Percentiles rank a stretch among this genome's conserved stretches.
Evolutionary conservation across 2,888 invertebrate species (phyloP).

Genomic region (Hydropsyche betteni): DNA sequence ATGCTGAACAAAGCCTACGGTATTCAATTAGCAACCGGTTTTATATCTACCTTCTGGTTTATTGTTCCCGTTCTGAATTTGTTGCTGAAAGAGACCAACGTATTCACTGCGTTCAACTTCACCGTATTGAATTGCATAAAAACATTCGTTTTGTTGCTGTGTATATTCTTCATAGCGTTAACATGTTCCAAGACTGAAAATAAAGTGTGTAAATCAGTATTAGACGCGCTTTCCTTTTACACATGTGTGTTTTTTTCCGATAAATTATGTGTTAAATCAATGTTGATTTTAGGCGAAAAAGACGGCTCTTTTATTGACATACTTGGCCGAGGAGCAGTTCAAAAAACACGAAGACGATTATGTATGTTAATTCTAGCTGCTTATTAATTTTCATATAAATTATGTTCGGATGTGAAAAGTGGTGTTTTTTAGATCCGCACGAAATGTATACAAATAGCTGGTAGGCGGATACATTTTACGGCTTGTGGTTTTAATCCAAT

Average conservation of each 20-base stretch:
- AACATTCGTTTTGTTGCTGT: not conserved
- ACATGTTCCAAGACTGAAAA: constrained; percentile 15
- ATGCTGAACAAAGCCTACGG: constrained; percentile 13
- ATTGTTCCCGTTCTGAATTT: constrained; percentile 20
- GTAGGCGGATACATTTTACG: not conserved
- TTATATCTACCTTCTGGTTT: constrained; percentile 12
- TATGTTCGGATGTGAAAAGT: not conserved
- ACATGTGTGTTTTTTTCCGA: no score
- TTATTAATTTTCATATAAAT: not conserved
- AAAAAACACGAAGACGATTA: constrained; percentile 4
- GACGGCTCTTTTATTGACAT: not conserved
- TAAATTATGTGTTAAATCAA: not conserved
- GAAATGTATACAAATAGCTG: constrained; percentile 7
- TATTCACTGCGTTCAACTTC: not conserved
- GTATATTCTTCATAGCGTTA: not conserved
- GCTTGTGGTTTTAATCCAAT: constrained; percentile 11
- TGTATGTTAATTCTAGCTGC: not conserved
- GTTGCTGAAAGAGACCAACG: not conserved
- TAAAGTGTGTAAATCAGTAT: not conserved
- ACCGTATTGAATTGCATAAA: not conserved
- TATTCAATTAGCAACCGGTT: constrained; percentile 2
- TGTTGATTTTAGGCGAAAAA: constrained; percentile 3
- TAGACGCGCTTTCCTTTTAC: no score
- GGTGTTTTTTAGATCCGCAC: not conserved
- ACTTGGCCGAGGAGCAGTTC: constrained; percentile 15